Percentiles rank a stretch among this genome's conserved stretches.
Conservation (phyloP, 1,140 invertebrate genomes). For the Zaprionus gabonicus region DNA sequence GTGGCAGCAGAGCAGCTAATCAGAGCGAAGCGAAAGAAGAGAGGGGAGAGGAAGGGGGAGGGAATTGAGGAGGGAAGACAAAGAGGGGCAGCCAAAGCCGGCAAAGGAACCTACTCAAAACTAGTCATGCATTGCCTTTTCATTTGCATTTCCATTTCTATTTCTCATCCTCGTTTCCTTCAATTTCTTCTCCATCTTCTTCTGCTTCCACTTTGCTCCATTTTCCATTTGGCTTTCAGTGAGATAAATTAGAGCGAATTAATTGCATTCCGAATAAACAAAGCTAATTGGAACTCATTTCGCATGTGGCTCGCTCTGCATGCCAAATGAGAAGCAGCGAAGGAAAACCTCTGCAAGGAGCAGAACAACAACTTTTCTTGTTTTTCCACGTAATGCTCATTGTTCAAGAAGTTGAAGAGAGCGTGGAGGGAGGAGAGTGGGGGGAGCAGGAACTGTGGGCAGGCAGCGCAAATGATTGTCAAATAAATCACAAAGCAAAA, state of each 20-base stretch:
- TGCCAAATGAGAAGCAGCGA: slow-evolving; percentile 63
- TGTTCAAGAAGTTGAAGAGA: slow-evolving; percentile 44
- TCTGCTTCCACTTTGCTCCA: slow-evolving; percentile 4
- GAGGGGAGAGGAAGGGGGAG: slow-evolving; percentile 27
- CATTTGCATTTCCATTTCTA: slow-evolving; percentile 61
- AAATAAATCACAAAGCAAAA: slow-evolving; percentile 76
- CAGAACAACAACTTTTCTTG: slow-evolving; percentile 60
- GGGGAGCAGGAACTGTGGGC: not conserved
- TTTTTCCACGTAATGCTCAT: slow-evolving; percentile 75
- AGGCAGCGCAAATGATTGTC: slow-evolving; percentile 74
- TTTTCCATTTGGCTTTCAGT: slow-evolving; percentile 40
- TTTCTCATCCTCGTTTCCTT: slow-evolving; percentile 35
- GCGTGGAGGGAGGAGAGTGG: not conserved
- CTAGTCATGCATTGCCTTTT: slow-evolving; percentile 44
- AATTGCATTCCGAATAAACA: slow-evolving; percentile 81
- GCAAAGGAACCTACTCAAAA: slow-evolving; percentile 24
- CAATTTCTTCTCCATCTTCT: slow-evolving; percentile 10
- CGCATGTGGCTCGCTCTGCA: slow-evolving; percentile 74
- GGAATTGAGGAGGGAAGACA: slow-evolving; percentile 16
- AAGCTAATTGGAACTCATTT: slow-evolving; percentile 81
- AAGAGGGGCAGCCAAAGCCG: not conserved
- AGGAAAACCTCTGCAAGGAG: slow-evolving; percentile 30
- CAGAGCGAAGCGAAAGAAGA: slow-evolving; percentile 22
- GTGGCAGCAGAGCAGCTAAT: slow-evolving; percentile 52
- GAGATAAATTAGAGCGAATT: slow-evolving; percentile 82